Base-by-base conservation (phyloP, 2,797 vertebrate genomes). In the Diceros bicornis region DNA sequence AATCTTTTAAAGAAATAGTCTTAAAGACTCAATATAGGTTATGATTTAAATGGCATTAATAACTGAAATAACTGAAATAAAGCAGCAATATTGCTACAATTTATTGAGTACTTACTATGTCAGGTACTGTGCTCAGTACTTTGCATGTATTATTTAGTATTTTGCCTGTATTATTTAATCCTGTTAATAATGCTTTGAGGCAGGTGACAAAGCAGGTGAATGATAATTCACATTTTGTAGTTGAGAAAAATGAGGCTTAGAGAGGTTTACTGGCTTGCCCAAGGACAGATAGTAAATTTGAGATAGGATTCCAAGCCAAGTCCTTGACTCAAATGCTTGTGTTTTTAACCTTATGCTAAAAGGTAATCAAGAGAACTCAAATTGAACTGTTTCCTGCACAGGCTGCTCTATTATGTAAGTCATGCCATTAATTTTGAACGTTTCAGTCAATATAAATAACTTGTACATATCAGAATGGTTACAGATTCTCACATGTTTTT, bases 271-370 rank as follows among this genome's bases (percentile, higher is more conserved):
- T 55, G 52, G 47, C 44, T 82, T 97, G n/a, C 23, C 13, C 81
- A 87, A 87, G 74, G n/a, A 29, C n/a, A 59, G 52, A 66, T 23
- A 89, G 68, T 87, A 83, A 81, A 89, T 96, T 79, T 75, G 83
- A 97, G 77, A 87, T 81, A 96, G 66, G n/a, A 34, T 91, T 87
- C 29, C 91, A 94, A 94, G 68, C 86, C 78, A 94, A 55, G 41
- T 52, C 55, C 41, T 97, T 92, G 52, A 85, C 41, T 61, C 64
- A 92, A 69, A 91, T 83, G 59, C 75, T 96, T 91, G 37, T 57
- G 18, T 71, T 94, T 97, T 94, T 86, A 83, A 72, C 34, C n/a
- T 72, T 89, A 16, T 81, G 32, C 41, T 69, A 69, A 74, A 84
- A 91, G 20, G 32, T 85, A 88, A 78, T 96, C 77, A 62, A 25